These are phyloP conservation scores for Myopa tessellatipennis DNA, from an alignment of 2,888 invertebrate species.

Conservation along the genomic window DNA sequence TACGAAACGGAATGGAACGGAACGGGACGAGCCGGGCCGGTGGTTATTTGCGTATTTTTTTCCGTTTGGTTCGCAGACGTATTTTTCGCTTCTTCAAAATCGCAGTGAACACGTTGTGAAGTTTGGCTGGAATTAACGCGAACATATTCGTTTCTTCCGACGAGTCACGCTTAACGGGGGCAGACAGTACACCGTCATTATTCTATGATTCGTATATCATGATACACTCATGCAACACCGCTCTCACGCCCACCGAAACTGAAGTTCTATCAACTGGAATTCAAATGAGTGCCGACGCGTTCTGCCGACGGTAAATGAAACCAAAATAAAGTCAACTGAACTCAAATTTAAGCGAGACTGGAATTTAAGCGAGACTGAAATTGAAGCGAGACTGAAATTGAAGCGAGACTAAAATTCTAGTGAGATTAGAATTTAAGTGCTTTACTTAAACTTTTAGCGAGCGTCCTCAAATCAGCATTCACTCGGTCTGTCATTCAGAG, in stretches of 20 bases:
- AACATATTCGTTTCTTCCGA: slow-evolving; percentile 65
- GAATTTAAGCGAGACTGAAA: too few species aligned
- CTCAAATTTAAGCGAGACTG: slow-evolving; percentile 4
- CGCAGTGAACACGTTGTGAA: slow-evolving; percentile 55
- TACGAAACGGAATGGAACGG: too few species aligned
- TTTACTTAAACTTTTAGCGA: too few species aligned
- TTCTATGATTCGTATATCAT: slow-evolving; percentile 48
- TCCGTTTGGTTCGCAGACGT: slow-evolving; percentile 64
- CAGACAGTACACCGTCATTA: slow-evolving; percentile 51
- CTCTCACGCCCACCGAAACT: background rate
- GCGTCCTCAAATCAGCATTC: too few species aligned
- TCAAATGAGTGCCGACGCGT: background rate
- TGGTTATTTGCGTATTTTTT: slow-evolving; percentile 65
- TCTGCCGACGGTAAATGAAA: slow-evolving; percentile 48
- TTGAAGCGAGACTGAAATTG: too few species aligned
- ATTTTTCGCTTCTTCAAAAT: slow-evolving; percentile 65
- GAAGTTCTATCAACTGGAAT: background rate
- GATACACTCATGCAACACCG: slow-evolving; percentile 39
- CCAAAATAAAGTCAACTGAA: background rate
- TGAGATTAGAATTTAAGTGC: too few species aligned
- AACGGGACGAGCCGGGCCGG: background rate
- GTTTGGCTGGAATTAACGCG: slow-evolving; percentile 56
- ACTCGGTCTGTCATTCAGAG: background rate
- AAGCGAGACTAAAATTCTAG: too few species aligned
- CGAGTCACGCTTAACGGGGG: slow-evolving; percentile 52